These are phyloP conservation scores for Resseliella maxima DNA, from an alignment of 2,888 invertebrate genomes.

Conservation along the genomic window DNA sequence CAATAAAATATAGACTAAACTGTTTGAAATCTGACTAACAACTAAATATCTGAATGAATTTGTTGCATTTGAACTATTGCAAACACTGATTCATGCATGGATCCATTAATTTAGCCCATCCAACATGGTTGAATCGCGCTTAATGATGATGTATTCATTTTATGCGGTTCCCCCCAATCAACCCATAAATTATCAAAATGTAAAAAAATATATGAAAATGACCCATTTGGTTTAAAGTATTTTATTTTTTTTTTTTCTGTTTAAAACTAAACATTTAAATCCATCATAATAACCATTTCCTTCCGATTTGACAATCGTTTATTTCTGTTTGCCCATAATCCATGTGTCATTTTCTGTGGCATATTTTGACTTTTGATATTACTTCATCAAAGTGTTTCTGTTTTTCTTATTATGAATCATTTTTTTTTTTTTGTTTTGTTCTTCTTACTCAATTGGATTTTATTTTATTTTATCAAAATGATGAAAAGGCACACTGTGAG, in stretches of 20 bases:
- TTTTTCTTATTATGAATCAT: neutral
- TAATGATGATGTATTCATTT: neutral
- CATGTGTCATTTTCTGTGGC: neutral
- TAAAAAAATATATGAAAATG: slow-evolving; percentile 13
- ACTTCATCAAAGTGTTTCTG: neutral
- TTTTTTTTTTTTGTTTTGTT: neutral
- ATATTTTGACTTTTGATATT: neutral
- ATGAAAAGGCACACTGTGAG: too few species aligned
- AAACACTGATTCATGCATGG: neutral
- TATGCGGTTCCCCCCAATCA: neutral
- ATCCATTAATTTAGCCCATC: neutral
- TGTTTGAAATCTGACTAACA: neutral
- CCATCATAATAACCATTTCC: slow-evolving; percentile 43
- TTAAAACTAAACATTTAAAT: neutral
- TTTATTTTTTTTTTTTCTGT: neutral
- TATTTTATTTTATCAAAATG: too few species aligned
- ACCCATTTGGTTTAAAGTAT: slow-evolving; percentile 31
- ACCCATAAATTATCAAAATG: neutral
- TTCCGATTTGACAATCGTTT: neutral
- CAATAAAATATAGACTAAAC: neutral
- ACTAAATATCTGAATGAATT: neutral
- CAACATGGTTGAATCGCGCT: neutral
- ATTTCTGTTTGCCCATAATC: neutral
- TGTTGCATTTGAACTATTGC: neutral
- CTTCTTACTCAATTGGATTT: neutral